phyloP scores from a whole-genome alignment of 2,888 invertebrate genomes.

The Onthophagus sagittarius region DNA sequence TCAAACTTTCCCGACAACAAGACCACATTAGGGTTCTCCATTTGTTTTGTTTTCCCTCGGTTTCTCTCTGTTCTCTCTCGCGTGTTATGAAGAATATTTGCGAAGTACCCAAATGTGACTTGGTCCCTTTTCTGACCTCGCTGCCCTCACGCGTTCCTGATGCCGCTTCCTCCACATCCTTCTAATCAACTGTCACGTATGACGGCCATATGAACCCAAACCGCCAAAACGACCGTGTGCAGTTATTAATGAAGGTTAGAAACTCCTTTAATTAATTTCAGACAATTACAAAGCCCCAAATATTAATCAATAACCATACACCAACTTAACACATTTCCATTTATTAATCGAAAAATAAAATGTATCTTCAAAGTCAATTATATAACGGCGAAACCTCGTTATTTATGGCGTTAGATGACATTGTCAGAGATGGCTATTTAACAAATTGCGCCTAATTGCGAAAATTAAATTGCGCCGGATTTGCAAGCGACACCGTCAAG shows the following conservation, averaged over 20 bases:
- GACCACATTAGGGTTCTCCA: background rate
- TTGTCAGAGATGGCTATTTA: slow-evolving; percentile 30
- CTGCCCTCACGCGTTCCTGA: background rate
- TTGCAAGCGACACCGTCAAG: background rate
- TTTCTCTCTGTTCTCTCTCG: background rate
- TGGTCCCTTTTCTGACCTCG: background rate
- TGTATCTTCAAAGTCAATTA: slow-evolving; percentile 26
- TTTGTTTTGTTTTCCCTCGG: background rate
- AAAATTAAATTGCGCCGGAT: slow-evolving; percentile 20
- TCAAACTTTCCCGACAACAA: background rate
- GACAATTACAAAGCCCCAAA: slow-evolving; percentile 47
- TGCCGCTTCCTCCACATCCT: background rate
- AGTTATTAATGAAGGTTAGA: slow-evolving; percentile 50
- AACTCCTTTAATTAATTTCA: slow-evolving; percentile 52
- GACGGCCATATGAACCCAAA: slow-evolving; percentile 18
- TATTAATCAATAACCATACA: slow-evolving; percentile 47
- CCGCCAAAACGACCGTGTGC: slow-evolving; percentile 24
- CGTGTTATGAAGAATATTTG: background rate
- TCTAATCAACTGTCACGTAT: background rate
- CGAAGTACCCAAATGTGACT: background rate
- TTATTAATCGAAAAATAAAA: background rate
- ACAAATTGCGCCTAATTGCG: slow-evolving; percentile 32
- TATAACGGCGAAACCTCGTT: slow-evolving; percentile 29
- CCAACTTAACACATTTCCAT: background rate
- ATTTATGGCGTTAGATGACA: slow-evolving; percentile 26